These are phyloP conservation scores for Drosophila multiciliata DNA, from an alignment of 2,888 invertebrate species.

Conservation along the genomic window DNA sequence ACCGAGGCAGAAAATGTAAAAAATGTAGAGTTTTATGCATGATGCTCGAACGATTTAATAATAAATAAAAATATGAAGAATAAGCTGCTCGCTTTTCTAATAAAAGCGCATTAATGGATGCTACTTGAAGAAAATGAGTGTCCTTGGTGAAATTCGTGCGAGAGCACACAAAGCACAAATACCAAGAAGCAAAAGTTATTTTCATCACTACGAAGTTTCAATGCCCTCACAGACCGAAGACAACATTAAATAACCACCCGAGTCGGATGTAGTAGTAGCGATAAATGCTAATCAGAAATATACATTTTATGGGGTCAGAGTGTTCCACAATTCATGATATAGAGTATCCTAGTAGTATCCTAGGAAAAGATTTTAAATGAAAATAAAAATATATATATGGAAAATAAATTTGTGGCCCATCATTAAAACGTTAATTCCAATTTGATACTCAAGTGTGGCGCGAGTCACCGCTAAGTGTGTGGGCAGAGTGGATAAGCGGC, in stretches of 20 bases:
- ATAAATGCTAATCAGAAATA: not conserved
- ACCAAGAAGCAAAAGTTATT: not conserved
- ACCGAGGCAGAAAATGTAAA: slow-evolving; percentile 49
- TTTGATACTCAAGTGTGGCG: slow-evolving; percentile 66
- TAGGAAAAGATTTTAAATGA: not conserved
- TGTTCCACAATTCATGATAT: not conserved
- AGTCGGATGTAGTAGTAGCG: not conserved
- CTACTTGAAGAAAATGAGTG: slow-evolving; percentile 33
- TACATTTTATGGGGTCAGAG: not conserved
- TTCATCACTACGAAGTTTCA: not conserved
- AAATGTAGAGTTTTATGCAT: slow-evolving; percentile 63
- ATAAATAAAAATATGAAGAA: slow-evolving; percentile 45
- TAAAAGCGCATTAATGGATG: slow-evolving; percentile 58
- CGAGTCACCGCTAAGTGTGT: slow-evolving; percentile 15
- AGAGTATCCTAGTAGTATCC: not conserved
- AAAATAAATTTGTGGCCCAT: slow-evolving; percentile 63
- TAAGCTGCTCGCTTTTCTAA: slow-evolving; percentile 55
- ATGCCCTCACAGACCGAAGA: not conserved
- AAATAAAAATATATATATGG: slow-evolving; percentile 15
- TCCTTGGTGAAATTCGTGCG: slow-evolving; percentile 14
- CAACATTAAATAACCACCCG: not conserved
- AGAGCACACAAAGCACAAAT: slow-evolving; percentile 5
- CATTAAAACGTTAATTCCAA: slow-evolving; percentile 83
- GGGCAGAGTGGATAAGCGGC: slow-evolving; percentile 1
- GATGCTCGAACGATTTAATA: slow-evolving; percentile 59